These are phyloP conservation scores for Dermolepida albohirtum DNA, from an alignment of 2,888 invertebrate genomes.

Conservation along the genomic window DNA sequence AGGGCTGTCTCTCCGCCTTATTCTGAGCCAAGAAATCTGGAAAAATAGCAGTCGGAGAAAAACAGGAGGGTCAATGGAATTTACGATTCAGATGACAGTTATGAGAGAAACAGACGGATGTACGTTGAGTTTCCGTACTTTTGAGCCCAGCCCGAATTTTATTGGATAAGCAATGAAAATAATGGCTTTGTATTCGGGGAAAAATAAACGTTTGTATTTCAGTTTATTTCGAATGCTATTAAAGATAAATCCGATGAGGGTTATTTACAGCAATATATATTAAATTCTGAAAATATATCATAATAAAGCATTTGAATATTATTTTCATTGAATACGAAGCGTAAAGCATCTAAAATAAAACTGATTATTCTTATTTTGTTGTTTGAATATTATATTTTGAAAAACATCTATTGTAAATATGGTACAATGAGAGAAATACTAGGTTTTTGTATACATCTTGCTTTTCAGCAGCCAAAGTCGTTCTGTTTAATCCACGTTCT, in stretches of 20 bases:
- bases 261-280: conserved; percentile 7
- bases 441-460: no score
- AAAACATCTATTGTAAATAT: no score
- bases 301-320: conserved; percentile 1
- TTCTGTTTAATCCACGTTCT: no score
- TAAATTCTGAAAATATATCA: background rate
- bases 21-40: conserved; percentile 28
- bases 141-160: conserved; percentile 22
- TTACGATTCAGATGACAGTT: conserved; percentile 30
- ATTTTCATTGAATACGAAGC: no score
- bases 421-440: no score
- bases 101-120: conserved; percentile 20
- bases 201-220: conserved; percentile 16
- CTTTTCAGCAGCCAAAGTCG: no score
- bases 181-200: conserved; percentile 23
- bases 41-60: conserved; percentile 18
- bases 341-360: no score
- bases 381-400: no score
- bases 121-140: conserved; percentile 23
- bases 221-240: conserved; percentile 7
- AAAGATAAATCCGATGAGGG: background rate
- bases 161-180: conserved; percentile 33
- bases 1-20: background rate
- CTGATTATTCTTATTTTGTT: no score
- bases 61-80: conserved; percentile 29